phyloP scores from a whole-genome alignment of 2,888 invertebrate species.

The Neoascia interrupta region DNA sequence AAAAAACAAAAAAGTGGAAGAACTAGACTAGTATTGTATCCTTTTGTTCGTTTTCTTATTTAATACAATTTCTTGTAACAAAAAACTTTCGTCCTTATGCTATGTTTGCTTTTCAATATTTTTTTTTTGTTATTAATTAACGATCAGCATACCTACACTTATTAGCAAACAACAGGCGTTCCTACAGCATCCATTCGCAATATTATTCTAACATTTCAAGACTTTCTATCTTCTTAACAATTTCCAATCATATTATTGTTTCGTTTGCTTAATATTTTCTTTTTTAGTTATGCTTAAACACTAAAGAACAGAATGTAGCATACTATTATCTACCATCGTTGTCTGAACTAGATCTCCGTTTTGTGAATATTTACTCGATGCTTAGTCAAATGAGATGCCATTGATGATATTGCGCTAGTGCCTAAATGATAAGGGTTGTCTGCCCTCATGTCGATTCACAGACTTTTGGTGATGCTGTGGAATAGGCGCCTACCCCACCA shows the following conservation, averaged over 20 bases:
- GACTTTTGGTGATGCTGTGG: slow-evolving; percentile 91
- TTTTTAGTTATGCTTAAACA: slow-evolving; percentile 38
- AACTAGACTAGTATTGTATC: slow-evolving; percentile 26
- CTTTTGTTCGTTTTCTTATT: not conserved
- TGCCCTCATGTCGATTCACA: slow-evolving; percentile 78
- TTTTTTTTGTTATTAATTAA: not conserved
- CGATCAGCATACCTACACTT: too few species aligned
- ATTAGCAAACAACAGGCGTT: too few species aligned
- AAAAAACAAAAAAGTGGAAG: slow-evolving; percentile 44
- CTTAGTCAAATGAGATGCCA: slow-evolving; percentile 43
- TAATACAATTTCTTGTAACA: not conserved
- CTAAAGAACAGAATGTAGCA: slow-evolving; percentile 63
- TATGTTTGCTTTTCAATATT: not conserved
- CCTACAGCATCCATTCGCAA: too few species aligned
- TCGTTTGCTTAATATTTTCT: slow-evolving; percentile 1
- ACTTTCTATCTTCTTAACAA: not conserved
- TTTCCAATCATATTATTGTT: not conserved
- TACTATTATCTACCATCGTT: slow-evolving; percentile 4
- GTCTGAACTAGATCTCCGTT: not conserved
- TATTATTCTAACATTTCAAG: not conserved
- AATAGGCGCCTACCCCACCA: slow-evolving; percentile 94
- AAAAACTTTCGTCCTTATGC: not conserved
- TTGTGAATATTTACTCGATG: slow-evolving; percentile 6
- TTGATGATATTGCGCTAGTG: slow-evolving; percentile 45
- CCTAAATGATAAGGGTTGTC: slow-evolving; percentile 15